Percentiles rank a stretch among this genome's conserved stretches.
Conservation (phyloP, 1,140 invertebrate genomes). For the Paraescarpia echinospica region DNA sequence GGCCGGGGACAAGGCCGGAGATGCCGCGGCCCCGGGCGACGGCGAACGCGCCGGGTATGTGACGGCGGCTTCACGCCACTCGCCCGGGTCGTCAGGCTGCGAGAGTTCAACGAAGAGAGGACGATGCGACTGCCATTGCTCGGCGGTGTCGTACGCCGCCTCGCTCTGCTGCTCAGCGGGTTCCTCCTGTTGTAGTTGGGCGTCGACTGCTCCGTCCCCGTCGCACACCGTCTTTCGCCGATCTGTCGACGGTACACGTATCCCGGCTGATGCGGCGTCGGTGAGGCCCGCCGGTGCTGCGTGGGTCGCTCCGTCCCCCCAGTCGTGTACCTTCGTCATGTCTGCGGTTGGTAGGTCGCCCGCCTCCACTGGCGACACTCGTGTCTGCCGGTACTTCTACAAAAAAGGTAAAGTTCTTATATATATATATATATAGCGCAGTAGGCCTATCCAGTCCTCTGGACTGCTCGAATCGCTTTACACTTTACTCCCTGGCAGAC, state of each 20-base stretch:
- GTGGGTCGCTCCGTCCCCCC: background rate
- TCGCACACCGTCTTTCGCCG: too few relatives aligned
- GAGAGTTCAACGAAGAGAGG: background rate
- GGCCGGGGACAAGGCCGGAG: too few relatives aligned
- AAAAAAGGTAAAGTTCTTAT: background rate
- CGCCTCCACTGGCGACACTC: background rate
- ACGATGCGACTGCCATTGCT: background rate
- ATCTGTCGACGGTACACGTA: background rate
- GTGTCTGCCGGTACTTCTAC: background rate
- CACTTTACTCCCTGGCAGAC: too few relatives aligned
- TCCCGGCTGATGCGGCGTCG: background rate
- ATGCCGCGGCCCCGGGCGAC: background rate
- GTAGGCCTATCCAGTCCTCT: too few relatives aligned
- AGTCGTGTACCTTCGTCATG: background rate
- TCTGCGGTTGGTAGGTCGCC: background rate
- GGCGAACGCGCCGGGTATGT: background rate
- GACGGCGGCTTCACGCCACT: background rate
- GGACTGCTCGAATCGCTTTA: too few relatives aligned
- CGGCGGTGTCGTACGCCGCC: background rate
- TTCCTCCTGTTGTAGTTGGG: background rate
- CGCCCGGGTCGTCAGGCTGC: background rate
- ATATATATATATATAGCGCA: too few relatives aligned
- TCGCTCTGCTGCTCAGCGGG: background rate
- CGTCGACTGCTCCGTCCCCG: too few relatives aligned
- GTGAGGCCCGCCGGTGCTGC: background rate